Evolutionary conservation across 2,888 invertebrate genomes (phyloP).

Genomic region (Xestoiulus laeticollis): DNA sequence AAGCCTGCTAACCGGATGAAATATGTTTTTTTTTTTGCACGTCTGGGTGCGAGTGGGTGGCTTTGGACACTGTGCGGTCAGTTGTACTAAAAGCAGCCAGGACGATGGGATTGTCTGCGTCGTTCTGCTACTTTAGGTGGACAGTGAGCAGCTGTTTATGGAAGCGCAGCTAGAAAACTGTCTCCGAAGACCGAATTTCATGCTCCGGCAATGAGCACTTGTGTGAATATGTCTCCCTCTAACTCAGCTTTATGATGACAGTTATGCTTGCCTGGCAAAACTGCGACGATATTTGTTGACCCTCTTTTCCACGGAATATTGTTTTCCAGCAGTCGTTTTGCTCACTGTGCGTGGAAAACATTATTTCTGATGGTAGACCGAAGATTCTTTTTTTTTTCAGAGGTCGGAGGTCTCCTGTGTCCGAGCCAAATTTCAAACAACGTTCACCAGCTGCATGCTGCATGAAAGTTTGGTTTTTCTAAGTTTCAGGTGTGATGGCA

Average conservation of each 20-base stretch:
- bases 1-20: neutral
- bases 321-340: conserved; percentile 17
- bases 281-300: conserved; percentile 43
- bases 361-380: conserved; percentile 41
- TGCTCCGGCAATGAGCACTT: conserved; percentile 42
- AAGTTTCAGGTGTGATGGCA: neutral
- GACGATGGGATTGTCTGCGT: conserved; percentile 31
- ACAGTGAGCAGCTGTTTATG: conserved; percentile 43
- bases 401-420: conserved; percentile 1
- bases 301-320: conserved; percentile 44
- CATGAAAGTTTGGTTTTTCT: too few species aligned
- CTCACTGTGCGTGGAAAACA: neutral
- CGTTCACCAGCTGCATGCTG: neutral
- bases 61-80: conserved; percentile 11
- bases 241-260: conserved; percentile 48
- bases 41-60: conserved; percentile 39
- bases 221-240: conserved; percentile 49
- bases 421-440: neutral
- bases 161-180: conserved; percentile 36
- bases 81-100: neutral
- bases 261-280: conserved; percentile 42
- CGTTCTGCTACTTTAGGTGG: neutral
- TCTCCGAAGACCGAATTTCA: conserved; percentile 31
- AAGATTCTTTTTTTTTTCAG: neutral
- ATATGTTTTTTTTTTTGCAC: neutral